Conservation (phyloP, 2,888 invertebrate species). For the Leucania comma region DNA sequence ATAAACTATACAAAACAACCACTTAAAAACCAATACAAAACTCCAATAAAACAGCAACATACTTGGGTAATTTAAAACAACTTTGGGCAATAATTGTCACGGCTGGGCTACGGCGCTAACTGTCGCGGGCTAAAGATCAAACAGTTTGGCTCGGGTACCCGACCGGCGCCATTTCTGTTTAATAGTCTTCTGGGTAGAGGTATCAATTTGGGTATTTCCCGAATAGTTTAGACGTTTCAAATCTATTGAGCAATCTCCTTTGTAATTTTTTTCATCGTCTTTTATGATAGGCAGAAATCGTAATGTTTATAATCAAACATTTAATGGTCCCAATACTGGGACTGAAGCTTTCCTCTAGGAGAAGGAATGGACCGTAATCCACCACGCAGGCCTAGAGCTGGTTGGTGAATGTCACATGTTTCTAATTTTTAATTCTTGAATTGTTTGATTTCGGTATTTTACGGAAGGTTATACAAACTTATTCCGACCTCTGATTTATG, state of each 20-base stretch:
- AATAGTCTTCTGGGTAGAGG: conserved; percentile 41
- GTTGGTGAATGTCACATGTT: too few relatives aligned
- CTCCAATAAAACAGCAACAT: conserved; percentile 40
- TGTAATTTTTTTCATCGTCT: too few relatives aligned
- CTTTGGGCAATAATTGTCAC: conserved; percentile 49
- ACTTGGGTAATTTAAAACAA: conserved; percentile 49
- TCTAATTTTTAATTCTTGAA: too few relatives aligned
- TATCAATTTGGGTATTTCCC: conserved; percentile 17
- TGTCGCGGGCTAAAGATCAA: conserved; percentile 63
- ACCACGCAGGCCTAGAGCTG: too few relatives aligned
- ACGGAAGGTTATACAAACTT: too few relatives aligned
- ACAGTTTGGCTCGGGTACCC: conserved; percentile 65
- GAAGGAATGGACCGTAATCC: too few relatives aligned
- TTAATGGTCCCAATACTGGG: too few relatives aligned
- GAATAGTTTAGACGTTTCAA: neutral
- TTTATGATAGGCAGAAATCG: too few relatives aligned
- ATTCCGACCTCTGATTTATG: too few relatives aligned
- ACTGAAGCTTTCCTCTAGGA: too few relatives aligned
- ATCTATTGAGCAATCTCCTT: neutral
- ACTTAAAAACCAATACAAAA: conserved; percentile 39
- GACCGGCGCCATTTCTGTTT: conserved; percentile 50
- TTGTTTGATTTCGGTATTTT: too few relatives aligned
- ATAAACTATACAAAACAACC: neutral
- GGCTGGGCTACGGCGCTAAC: conserved; percentile 42
- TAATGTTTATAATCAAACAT: too few relatives aligned